Evolutionary conservation across 1,140 invertebrate genomes (phyloP), one percentile per base, ranked within the genome.

Genomic region (Cydia splendana): DNA sequence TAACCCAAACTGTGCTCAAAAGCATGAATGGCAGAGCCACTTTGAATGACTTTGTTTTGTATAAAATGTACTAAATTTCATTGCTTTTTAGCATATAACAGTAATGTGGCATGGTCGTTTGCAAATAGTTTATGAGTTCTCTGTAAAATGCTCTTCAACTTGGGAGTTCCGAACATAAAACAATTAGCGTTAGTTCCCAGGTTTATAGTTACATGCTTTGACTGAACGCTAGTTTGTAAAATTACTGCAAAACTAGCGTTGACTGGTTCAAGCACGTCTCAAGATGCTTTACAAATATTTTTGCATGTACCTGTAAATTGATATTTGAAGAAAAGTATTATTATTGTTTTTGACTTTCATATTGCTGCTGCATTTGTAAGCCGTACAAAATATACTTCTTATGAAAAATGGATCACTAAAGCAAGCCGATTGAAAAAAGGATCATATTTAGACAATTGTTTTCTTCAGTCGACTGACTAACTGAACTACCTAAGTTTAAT

Each of bases 161-260:
- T 62, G 57, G 57, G 57, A 20, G 57, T 62, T 62, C 57, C n/a
- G 57, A 12, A 62, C 57, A 62, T 62, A 62, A 62, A 62, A 62
- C 57, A 62, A 62, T 62, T 62, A 62, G 57, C 18, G 18, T 62
- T 62, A 62, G 57, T 62, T 24, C 18, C 57, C 57, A 62, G 57
- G 57, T 62, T 62, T 62, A 62, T 62, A 12, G 57, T 62, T 20
- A 4, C 57, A 24, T 20, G 57, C 57, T 62, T 24, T 62, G 57
- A 24, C n/a, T 62, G 18, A 24, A 62, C 7, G 57, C 18, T 62
- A 62, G 57, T 62, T 62, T 62, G 57, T 62, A 20, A 62, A 20
- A 62, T 20, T 24, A 20, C 15, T 18, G 57, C 18, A 62, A 24
- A 62, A 62, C 18, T 62, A 62, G 9, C 18, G 57, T 62, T 24